Evolutionary conservation across 2,113 vertebrate genomes (phyloP).

Genomic region (Hippocampus abdominalis): DNA sequence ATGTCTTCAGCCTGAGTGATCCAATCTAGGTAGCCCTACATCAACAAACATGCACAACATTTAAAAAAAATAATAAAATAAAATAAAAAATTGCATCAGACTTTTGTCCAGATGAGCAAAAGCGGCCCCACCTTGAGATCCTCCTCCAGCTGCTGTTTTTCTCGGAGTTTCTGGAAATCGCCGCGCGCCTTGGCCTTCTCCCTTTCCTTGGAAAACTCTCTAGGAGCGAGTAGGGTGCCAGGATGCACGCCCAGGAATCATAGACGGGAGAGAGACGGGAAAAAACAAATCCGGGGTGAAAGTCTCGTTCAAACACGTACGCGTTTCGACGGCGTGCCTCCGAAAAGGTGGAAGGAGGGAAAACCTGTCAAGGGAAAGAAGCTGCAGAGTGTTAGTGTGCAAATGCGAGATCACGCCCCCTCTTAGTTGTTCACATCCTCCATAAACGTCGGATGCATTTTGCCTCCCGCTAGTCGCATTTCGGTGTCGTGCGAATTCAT

Average conservation of each 20-base stretch:
- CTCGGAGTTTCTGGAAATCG: conserved; percentile 94
- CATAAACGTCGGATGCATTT: too few relatives aligned
- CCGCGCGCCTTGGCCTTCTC: conserved; percentile 97
- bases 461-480: too few relatives aligned
- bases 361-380: conserved; percentile 35
- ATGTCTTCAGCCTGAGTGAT: conserved; percentile 99
- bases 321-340: conserved; percentile 3
- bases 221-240: conserved; percentile 45
- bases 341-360: conserved; percentile 17
- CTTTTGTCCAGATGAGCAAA: not conserved
- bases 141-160: conserved; percentile 96
- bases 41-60: not conserved
- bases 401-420: not conserved
- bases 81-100: too few relatives aligned
- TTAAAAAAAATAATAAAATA: not conserved
- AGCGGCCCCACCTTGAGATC: conserved; percentile 79
- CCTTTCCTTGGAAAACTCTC: conserved; percentile 98
- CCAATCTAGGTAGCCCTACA: conserved; percentile 92
- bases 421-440: not conserved
- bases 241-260: not conserved
- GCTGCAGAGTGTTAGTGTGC: conserved; percentile 47
- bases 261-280: conserved; percentile 43
- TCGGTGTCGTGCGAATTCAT: too few relatives aligned
- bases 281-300: conserved; percentile 47
- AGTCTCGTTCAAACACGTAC: conserved; percentile 6